Evolutionary conservation across 2,888 invertebrate genomes (phyloP).

Genomic region (Meiosimyza decipiens): DNA sequence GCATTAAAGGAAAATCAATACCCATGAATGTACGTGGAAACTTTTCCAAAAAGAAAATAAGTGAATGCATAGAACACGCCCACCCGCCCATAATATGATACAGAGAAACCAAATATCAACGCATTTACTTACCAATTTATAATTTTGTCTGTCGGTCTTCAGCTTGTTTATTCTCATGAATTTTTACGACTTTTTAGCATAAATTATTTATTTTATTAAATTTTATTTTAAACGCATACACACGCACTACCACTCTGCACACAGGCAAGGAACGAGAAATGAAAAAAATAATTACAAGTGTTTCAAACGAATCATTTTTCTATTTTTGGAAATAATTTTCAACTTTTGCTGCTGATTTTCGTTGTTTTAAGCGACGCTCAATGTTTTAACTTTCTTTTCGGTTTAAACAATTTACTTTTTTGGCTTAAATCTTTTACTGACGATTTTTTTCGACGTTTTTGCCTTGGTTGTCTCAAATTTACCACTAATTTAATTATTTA

Average conservation of each 20-base stretch:
- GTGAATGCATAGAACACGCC: conserved; percentile 19
- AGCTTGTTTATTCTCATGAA: background rate
- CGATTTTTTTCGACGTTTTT: too few species aligned
- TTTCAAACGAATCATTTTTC: conserved; percentile 62
- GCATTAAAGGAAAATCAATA: too few species aligned
- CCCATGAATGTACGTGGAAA: background rate
- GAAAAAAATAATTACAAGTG: conserved; percentile 49
- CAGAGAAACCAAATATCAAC: background rate
- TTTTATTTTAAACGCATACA: background rate
- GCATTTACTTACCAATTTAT: background rate
- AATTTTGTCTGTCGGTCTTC: background rate
- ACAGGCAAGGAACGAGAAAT: background rate
- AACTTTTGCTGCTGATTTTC: background rate
- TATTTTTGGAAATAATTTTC: conserved; percentile 46
- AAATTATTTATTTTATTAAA: conserved; percentile 1
- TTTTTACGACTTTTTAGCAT: background rate
- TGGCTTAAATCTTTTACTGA: background rate
- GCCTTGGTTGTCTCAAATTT: too few species aligned
- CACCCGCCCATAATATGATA: background rate
- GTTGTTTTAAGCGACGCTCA: background rate
- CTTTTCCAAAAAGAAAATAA: conserved; percentile 28
- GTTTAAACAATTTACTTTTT: background rate
- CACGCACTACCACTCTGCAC: background rate
- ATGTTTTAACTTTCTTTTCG: background rate
- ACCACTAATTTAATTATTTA: too few species aligned